These are phyloP conservation scores for Anas platyrhynchos DNA, from an alignment of 2,113 vertebrate genomes.

Conservation along the genomic window DNA sequence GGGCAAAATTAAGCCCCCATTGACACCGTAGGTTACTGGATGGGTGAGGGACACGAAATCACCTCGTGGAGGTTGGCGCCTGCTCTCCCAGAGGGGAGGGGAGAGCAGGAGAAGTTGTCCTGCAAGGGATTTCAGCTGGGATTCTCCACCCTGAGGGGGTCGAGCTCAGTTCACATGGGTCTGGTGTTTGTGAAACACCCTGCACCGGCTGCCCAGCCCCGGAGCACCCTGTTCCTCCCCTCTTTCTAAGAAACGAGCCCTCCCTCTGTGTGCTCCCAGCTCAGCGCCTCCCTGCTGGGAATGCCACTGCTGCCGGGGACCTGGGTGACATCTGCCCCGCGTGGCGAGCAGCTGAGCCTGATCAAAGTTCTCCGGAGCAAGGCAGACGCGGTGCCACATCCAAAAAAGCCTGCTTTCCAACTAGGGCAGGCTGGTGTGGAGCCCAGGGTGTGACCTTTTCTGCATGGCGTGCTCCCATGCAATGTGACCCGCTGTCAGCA, in stretches of 20 bases:
- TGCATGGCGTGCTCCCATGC: not conserved
- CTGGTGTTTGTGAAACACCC: not conserved
- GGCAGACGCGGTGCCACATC: not conserved
- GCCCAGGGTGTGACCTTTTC: conserved; percentile 38
- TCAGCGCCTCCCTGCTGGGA: not conserved
- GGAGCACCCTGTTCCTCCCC: not conserved
- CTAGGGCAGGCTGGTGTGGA: conserved; percentile 30
- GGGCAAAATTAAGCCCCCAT: not conserved
- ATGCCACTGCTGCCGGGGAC: not conserved
- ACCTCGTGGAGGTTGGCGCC: not conserved
- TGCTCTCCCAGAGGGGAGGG: not conserved
- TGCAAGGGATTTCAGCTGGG: not conserved
- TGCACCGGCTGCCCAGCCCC: not conserved
- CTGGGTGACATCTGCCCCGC: not conserved
- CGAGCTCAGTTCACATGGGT: not conserved
- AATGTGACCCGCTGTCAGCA: conserved; percentile 34
- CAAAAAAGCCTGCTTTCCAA: not conserved
- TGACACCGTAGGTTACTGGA: not conserved
- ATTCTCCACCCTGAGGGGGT: not conserved
- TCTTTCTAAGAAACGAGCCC: conserved; percentile 18
- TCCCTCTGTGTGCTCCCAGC: not conserved
- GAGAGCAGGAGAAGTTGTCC: not conserved
- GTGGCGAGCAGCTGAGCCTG: not conserved
- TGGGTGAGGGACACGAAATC: rapidly evolving
- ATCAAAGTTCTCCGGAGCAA: not conserved